Percentiles rank a stretch among this genome's conserved stretches.
These are phyloP conservation scores for Sporophila hypoxantha DNA, from an alignment of 2,113 vertebrate species.

Conservation along the genomic window DNA sequence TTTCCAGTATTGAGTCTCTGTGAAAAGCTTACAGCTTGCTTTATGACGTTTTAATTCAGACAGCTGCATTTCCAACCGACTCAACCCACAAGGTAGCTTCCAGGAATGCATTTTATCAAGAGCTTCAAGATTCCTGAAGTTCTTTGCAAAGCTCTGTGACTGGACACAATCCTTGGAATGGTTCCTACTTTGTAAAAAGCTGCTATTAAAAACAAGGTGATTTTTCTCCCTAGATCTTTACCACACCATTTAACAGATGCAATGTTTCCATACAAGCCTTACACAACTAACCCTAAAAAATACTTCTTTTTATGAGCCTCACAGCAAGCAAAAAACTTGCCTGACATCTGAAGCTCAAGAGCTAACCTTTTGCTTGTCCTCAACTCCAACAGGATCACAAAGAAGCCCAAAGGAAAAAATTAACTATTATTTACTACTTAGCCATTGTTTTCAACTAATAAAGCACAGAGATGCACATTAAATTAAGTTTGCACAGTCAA, in stretches of 20 bases:
- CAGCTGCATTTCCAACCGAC: not conserved
- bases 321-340: not conserved
- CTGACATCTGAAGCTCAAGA: not conserved
- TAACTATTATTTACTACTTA: not conserved
- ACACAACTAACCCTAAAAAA: not conserved
- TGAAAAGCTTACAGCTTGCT: not conserved
- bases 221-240: not conserved
- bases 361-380: fast-evolving
- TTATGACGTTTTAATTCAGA: fast-evolving
- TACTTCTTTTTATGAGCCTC: not conserved
- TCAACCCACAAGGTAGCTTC: not conserved
- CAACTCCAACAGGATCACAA: not conserved
- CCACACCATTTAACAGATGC: not conserved
- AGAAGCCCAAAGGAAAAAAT: not conserved
- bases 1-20: not conserved
- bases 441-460: not conserved
- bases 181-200: not conserved
- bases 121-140: not conserved
- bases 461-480: not conserved
- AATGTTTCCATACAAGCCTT: not conserved
- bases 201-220: not conserved
- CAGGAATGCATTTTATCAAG: not conserved
- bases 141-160: not conserved
- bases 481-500: not conserved
- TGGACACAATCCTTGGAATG: not conserved